Evolutionary conservation across 2,113 vertebrate genomes (phyloP), one percentile per base, ranked within the genome.

Genomic region (Puma concolor): DNA sequence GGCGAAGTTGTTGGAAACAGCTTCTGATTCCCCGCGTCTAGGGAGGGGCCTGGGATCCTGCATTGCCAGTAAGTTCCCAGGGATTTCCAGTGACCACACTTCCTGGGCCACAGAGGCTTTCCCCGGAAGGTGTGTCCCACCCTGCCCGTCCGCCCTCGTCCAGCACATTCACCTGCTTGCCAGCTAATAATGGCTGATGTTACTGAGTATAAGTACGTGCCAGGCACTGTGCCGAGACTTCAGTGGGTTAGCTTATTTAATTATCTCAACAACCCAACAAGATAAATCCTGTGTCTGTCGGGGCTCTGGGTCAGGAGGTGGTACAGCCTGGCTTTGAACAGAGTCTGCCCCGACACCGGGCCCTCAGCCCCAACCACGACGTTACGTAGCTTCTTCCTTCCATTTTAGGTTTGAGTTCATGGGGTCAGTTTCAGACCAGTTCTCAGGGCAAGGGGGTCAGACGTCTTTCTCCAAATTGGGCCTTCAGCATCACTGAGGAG

Each of bases 331-430:
- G 48, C 67, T 95, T 60, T 60, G 60, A 85, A 50, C 33, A 3
- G 41, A 86, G 38, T 27, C 79, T 52, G 60, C 67, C 89, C 27
- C 15, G 44, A 81, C n/a, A 71, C 82, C 71, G 66, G 72, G 66
- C 38, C 38, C 94, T 80, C 0, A 2, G 36, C 81, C 88, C 57
- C 54, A 27, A 14, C 44, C 4, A 10, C 1, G 14, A 74, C 0
- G 1, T 33, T 44, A n/a, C 84, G 4, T 16, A 67, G 44, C 69
- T 85, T 77, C 66, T 50, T 5, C 7, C 33, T 91, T 79, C 96
- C 92, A 83, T 92, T 77, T 94, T 91, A 95, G 95, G 96, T 63
- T 77, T 21, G 82, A 67, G 64, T 36, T 72, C 52, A 54, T 9
- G 3, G 41, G 52, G 38, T 71, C 44, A 77, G 23, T 12, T 13